Base-by-base conservation (phyloP, 2,888 invertebrate species). In the Melipona bicolor region DNA sequence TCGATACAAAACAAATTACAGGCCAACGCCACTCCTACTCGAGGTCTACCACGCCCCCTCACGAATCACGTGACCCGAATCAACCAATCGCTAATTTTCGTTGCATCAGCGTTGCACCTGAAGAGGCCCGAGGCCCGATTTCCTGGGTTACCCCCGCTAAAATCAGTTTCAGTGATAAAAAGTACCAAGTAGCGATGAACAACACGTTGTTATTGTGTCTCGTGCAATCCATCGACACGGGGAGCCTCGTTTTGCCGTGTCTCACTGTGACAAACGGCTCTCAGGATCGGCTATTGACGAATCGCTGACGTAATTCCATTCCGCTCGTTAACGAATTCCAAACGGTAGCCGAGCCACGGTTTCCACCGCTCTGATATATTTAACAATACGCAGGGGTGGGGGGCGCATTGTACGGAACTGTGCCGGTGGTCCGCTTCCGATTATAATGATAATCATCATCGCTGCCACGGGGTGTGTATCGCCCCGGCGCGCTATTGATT, bases 361-460 rank as follows among this genome's bases (percentile, higher is more conserved):
- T 17, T 49, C 49, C 67, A n/a, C 27, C 27, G 32, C 52, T 24
- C 52, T 36, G 68, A 70, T 77, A 79, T 62, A 62, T 70, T 82
- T 82, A 82, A 81, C 81, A 74, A 70, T 74, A 36, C 70, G 36
- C 69, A 15, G 9, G 36, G 36, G 36, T 15, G 43, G 43, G 36
- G 43, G 5, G n/a, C 4, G 21, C 32, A 59, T 62, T 64, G 64
- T 27, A 27, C 43, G 36, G 43, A 61, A 61, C 59, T 9, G 67
- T 73, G 56, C 56, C 27, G 24, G 3, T 43, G 54, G 1, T 50
- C 32, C 54, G 21, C 24, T 71, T 71, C 32, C 71, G 69, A 49
- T 73, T 81, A 72, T 78, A 82, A 70, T 76, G 74, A 81, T 82
- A 80, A 85, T 86, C 70, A 89, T 89, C 79, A 82, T 87, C 80